These are phyloP conservation scores for Elmis aenea DNA, from an alignment of 2,888 invertebrate genomes.

Conservation along the genomic window DNA sequence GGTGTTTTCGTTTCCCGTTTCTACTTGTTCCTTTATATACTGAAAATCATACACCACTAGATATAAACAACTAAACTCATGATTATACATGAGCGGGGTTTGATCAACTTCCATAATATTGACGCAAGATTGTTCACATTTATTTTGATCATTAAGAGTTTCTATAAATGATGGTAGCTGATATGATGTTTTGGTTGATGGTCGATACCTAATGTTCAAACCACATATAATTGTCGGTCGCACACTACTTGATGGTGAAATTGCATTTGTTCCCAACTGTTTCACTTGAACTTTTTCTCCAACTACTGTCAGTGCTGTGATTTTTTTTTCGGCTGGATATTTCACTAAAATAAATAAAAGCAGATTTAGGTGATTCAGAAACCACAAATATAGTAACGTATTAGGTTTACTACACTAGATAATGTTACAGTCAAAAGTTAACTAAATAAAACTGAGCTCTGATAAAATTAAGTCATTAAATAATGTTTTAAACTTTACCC, in stretches of 20 bases:
- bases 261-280: conserved; percentile 26
- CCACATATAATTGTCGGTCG: conserved; percentile 52
- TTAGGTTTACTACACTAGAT: too few relatives aligned
- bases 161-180: conserved; percentile 50
- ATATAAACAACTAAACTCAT: conserved; percentile 46
- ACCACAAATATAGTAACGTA: too few relatives aligned
- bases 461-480: too few relatives aligned
- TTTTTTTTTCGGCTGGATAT: conserved; percentile 37
- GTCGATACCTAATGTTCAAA: conserved; percentile 40
- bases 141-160: conserved; percentile 73
- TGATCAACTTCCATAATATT: conserved; percentile 37
- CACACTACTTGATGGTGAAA: conserved; percentile 24
- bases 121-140: conserved; percentile 49
- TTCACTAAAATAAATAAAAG: conserved; percentile 35
- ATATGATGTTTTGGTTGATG: conserved; percentile 19
- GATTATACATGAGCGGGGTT: conserved; percentile 24
- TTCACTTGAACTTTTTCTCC: conserved; percentile 25
- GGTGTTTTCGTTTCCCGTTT: conserved; percentile 13
- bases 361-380: too few relatives aligned
- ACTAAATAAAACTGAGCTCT: too few relatives aligned
- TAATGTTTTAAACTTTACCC: too few relatives aligned
- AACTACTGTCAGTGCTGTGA: conserved; percentile 39
- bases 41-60: conserved; percentile 67
- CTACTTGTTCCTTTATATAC: conserved; percentile 54
- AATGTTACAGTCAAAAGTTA: too few relatives aligned